Evolutionary conservation across 92 coral and sea anemone genomes (phyloP).

Genomic region (Phenganax marumi): DNA sequence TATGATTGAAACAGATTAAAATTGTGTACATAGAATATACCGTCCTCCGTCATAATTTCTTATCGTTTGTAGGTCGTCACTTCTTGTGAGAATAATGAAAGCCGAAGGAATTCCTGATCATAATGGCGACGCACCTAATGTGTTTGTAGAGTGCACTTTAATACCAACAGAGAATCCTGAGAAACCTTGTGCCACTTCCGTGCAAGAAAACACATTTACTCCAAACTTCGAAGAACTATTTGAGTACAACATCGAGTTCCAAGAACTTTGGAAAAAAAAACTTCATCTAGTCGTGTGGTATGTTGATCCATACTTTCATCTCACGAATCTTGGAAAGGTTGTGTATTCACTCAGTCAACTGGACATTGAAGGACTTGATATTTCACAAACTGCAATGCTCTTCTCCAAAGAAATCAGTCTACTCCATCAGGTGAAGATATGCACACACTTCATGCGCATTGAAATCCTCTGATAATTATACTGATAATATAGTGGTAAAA

Average conservation of each 20-base stretch:
- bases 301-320: slow-evolving; percentile 84
- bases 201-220: slow-evolving; percentile 79
- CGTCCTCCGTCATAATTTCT: neutral
- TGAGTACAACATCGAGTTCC: slow-evolving; percentile 70
- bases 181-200: slow-evolving; percentile 67
- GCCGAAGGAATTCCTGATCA: slow-evolving; percentile 90
- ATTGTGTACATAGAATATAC: neutral
- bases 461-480: too few species aligned
- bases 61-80: slow-evolving; percentile 53
- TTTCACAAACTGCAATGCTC: slow-evolving; percentile 81
- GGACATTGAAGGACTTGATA: slow-evolving; percentile 66
- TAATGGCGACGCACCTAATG: slow-evolving; percentile 82
- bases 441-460: neutral
- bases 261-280: slow-evolving; percentile 73
- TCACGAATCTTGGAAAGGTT: slow-evolving; percentile 80
- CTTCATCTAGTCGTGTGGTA: slow-evolving; percentile 70
- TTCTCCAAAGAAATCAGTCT: slow-evolving; percentile 84
- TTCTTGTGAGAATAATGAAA: slow-evolving; percentile 76
- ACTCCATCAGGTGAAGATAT: slow-evolving; percentile 59
- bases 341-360: slow-evolving; percentile 75
- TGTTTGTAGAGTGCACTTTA: slow-evolving; percentile 71
- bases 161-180: slow-evolving; percentile 68
- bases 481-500: too few species aligned
- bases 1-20: neutral
- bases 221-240: slow-evolving; percentile 76